Percentiles rank a stretch among this genome's conserved stretches.
These are phyloP conservation scores for Nemotelus nigrinus DNA, from an alignment of 2,888 invertebrate genomes.

Conservation along the genomic window DNA sequence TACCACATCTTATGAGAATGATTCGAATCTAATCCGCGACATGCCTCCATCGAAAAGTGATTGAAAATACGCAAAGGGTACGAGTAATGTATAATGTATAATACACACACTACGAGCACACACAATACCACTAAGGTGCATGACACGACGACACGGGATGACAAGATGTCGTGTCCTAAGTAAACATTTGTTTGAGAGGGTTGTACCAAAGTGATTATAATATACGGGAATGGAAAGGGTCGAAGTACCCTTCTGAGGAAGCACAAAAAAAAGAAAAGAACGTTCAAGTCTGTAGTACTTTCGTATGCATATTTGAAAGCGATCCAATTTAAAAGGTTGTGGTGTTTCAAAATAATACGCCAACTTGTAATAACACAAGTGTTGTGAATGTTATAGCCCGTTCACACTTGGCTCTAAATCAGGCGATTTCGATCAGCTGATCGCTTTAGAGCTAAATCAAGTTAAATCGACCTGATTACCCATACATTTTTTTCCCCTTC, in stretches of 20 bases:
- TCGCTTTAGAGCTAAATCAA: no score
- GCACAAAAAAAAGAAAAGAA: no score
- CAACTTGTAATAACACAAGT: slow-evolving; percentile 28
- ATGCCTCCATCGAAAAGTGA: slow-evolving; percentile 17
- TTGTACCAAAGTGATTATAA: neutral
- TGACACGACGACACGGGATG: neutral
- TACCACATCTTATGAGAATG: slow-evolving; percentile 5
- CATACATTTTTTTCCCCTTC: no score
- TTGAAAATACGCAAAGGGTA: slow-evolving; percentile 32
- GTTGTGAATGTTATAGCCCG: neutral
- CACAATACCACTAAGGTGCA: neutral
- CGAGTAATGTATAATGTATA: neutral
- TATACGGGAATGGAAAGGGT: neutral
- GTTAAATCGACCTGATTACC: no score
- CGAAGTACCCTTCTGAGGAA: neutral
- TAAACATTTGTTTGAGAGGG: slow-evolving; percentile 28
- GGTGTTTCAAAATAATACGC: neutral
- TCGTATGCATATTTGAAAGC: neutral
- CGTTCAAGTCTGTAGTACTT: no score
- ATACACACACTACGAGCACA: neutral
- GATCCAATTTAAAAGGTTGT: neutral
- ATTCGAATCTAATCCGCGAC: slow-evolving; percentile 30
- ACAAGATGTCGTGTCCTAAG: slow-evolving; percentile 12
- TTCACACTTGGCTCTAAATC: no score
- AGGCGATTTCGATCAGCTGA: no score